Base-by-base conservation (phyloP, 2,797 vertebrate genomes). In the Helostoma temminkii region DNA sequence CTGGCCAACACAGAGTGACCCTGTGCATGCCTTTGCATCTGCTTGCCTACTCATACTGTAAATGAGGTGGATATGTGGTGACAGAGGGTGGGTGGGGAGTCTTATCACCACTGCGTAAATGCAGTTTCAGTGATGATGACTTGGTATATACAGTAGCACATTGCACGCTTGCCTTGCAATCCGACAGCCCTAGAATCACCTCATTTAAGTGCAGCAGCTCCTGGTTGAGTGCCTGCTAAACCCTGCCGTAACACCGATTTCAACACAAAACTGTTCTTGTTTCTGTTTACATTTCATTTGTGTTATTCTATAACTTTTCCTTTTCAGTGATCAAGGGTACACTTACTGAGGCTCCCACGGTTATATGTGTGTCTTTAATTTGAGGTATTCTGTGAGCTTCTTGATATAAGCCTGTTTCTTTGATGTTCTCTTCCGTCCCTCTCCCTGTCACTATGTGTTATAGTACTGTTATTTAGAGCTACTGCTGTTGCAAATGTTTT, bases 1-100 rank as follows among this genome's bases (percentile, higher is more conserved):
- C 32, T 24, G n/a, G 48, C 24, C 14, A 37, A 39, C 36, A 34
- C 61, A 37, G 57, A 43, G 61, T 63, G 74, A 76, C 52, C 43
- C 62, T 67, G 57, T 88, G 90, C 91, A 91, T 91, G 92, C 60
- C 37, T 80, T 71, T 77, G 71, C 82, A 82, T 88, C 79, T 83
- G 86, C 83, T 85, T 90, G 76, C 74, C 58, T 76, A 36, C 53
- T 63, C 30, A 39, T 56, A 61, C 34, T 53, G 57, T 56, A 56
- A 54, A 62, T 24, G 3, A n/a, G 43, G 28, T 47, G 63, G 34
- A 37, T 53, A 25, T 39, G 56, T 25, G 19, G 21, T 32, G 53
- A 71, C 2, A 3, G 22, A 47, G 48, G 9, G 42, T 21, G 4
- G 39, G 47, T 19, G 9, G 12, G 34, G 42, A 52, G 0, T 24